phyloP scores from a whole-genome alignment of 1,140 invertebrate species.

The Carposina sasakii region DNA sequence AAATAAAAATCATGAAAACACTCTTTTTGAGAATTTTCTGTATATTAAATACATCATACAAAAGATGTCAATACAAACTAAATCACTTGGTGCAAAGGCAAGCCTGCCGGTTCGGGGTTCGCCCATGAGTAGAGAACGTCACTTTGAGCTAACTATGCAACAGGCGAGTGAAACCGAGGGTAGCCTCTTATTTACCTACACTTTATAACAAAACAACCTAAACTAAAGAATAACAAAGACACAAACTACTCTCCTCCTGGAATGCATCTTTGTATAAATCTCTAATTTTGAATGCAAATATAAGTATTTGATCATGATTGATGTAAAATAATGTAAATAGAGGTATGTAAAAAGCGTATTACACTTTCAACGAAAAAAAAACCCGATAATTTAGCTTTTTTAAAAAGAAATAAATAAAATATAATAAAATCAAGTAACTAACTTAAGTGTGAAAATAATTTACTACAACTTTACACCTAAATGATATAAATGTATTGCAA shows the following conservation, averaged over 20 bases:
- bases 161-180: constrained; percentile 61
- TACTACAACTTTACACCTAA: constrained; percentile 69
- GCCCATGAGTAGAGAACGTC: constrained; percentile 17
- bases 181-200: constrained; percentile 57
- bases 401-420: constrained; percentile 67
- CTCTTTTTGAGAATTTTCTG: constrained; percentile 65
- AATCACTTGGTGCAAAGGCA: constrained; percentile 73
- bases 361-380: constrained; percentile 66
- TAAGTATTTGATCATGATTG: constrained; percentile 68
- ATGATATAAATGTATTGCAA: constrained; percentile 70
- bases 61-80: constrained; percentile 71
- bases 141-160: constrained; percentile 31
- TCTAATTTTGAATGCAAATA: constrained; percentile 50
- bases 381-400: constrained; percentile 58
- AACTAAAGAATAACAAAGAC: constrained; percentile 53
- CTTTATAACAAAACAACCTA: constrained; percentile 54
- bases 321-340: constrained; percentile 64
- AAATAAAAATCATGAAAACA: constrained; percentile 71
- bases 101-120: constrained; percentile 59
- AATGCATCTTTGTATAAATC: constrained; percentile 58
- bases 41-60: constrained; percentile 72
- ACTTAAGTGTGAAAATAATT: constrained; percentile 68
- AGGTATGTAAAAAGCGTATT: constrained; percentile 67
- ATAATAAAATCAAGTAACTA: constrained; percentile 63
- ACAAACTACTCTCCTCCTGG: constrained; percentile 48